Conservation (phyloP, 2,888 invertebrate species). For the Eulithis testata region DNA sequence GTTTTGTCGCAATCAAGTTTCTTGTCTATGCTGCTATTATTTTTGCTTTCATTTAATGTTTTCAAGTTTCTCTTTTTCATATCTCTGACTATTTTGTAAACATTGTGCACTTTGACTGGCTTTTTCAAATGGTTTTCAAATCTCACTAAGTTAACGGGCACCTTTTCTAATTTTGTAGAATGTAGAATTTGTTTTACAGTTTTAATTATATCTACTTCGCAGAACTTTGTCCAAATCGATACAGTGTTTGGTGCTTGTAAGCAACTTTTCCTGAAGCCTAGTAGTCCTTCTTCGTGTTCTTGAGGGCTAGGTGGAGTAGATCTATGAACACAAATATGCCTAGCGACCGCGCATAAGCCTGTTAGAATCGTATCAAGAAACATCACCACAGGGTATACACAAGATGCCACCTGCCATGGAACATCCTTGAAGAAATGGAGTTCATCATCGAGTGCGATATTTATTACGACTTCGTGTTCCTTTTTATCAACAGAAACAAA, state of each 20-base stretch:
- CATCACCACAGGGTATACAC: conserved; percentile 87
- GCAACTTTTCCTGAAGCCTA: conserved; percentile 93
- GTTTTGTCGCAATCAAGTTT: conserved; percentile 43
- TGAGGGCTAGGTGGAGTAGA: conserved; percentile 40
- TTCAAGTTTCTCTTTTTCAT: conserved; percentile 65
- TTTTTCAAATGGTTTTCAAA: conserved; percentile 94
- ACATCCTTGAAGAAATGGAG: conserved; percentile 61
- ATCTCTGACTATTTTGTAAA: conserved; percentile 89
- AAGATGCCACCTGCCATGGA: conserved; percentile 78
- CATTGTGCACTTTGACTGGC: conserved; percentile 94
- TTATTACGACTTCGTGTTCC: conserved; percentile 41
- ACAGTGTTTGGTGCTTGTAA: conserved; percentile 92
- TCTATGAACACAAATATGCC: conserved; percentile 67
- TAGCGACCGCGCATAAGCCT: conserved; percentile 89
- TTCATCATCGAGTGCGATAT: conserved; percentile 59
- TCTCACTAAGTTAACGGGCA: conserved; percentile 89
- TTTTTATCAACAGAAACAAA: conserved; percentile 63
- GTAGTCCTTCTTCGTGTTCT: conserved; percentile 80
- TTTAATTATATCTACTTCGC: conserved; percentile 91
- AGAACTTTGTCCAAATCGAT: conserved; percentile 96
- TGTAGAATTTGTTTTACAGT: conserved; percentile 80
- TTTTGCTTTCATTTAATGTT: conserved; percentile 47
- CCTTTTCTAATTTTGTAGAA: conserved; percentile 46
- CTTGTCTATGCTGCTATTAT: conserved; percentile 30
- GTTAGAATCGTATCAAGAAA: conserved; percentile 87